phyloP scores from a whole-genome alignment of 1,140 invertebrate genomes.

The Ips nitidus region DNA sequence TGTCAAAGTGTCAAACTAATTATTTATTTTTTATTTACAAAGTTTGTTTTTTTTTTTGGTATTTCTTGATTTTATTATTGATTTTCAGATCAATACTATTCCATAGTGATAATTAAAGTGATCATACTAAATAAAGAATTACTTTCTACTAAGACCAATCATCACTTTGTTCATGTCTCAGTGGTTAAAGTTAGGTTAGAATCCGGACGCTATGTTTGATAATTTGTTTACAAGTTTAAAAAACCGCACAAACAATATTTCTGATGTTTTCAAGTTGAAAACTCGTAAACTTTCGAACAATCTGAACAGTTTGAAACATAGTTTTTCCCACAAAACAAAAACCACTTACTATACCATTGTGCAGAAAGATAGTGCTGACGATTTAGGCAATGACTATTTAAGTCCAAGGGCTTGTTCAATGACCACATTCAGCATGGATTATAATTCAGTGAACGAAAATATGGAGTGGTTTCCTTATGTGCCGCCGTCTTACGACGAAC shows the following conservation, averaged over 20 bases:
- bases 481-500: conserved; percentile 52
- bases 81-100: no score
- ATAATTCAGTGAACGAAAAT: conserved; percentile 53
- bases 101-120: no score
- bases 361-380: conserved; percentile 41
- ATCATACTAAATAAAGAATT: no score
- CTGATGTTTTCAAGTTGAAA: conserved; percentile 53
- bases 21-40: no score
- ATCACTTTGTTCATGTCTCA: no score
- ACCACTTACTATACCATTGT: conserved; percentile 48
- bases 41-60: no score
- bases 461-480: conserved; percentile 53
- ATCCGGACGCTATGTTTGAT: conserved; percentile 56
- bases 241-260: conserved; percentile 54
- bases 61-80: no score
- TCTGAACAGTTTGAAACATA: conserved; percentile 48
- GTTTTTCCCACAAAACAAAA: conserved; percentile 48
- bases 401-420: conserved; percentile 50
- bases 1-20: no score
- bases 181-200: no score
- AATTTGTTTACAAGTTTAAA: conserved; percentile 54
- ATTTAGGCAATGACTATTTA: conserved; percentile 49
- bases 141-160: no score
- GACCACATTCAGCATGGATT: conserved; percentile 49
- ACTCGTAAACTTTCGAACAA: conserved; percentile 48